Evolutionary conservation across 2,797 vertebrate species (phyloP).

Genomic region (Thalassophryne amazonica): DNA sequence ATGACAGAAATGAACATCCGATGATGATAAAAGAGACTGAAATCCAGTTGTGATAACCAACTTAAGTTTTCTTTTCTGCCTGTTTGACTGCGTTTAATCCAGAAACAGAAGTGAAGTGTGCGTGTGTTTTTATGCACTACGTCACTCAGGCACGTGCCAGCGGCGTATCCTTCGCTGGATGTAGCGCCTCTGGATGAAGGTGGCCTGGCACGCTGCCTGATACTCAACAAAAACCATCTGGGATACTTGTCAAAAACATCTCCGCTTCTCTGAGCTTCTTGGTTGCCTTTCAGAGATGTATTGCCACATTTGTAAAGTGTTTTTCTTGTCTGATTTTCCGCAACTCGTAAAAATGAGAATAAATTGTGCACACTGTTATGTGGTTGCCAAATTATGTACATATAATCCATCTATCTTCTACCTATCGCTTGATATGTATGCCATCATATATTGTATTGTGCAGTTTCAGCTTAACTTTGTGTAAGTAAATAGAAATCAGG

Average conservation of each 20-base stretch:
- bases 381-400: too few relatives aligned
- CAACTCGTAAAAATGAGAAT: too few relatives aligned
- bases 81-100: constrained; percentile 16
- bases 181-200: constrained; percentile 43
- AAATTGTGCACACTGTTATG: too few relatives aligned
- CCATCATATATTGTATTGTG: too few relatives aligned
- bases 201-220: constrained; percentile 34
- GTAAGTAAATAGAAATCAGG: too few relatives aligned
- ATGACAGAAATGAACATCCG: background rate
- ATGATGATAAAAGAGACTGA: background rate
- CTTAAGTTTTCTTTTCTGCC: background rate
- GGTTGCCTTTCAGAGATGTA: background rate
- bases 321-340: background rate
- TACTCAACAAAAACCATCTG: constrained; percentile 58
- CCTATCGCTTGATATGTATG: too few relatives aligned
- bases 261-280: constrained; percentile 10
- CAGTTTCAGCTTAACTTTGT: too few relatives aligned
- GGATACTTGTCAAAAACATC: constrained; percentile 37
- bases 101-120: constrained; percentile 14
- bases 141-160: constrained; percentile 14
- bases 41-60: background rate
- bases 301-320: background rate
- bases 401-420: too few relatives aligned
- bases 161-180: constrained; percentile 21
- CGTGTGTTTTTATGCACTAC: background rate